Evolutionary conservation across 2,797 vertebrate genomes (phyloP), one percentile per base, ranked within the genome.

Genomic region (Artibeus lituratus): DNA sequence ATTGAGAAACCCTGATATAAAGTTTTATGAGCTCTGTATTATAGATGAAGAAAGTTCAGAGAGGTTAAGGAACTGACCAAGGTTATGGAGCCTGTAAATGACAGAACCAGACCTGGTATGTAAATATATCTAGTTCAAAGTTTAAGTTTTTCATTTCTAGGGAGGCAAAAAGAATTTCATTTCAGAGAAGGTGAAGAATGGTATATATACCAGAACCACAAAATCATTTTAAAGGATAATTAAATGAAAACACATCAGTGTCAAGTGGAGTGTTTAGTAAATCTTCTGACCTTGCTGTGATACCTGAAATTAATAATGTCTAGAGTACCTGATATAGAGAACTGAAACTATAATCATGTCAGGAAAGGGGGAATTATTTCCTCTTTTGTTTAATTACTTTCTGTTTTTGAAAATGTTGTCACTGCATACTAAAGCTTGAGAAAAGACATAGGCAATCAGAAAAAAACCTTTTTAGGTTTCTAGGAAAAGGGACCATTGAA

Each of bases 401-500:
- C 81, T 85, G 7, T 42, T 65, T 80, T 62, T 57, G 44, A 77
- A 95, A 96, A 59, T 87, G 57, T 80, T 77, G 10, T 44, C 2
- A 5, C 51, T 96, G 19, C 51, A 86, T 95, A 73, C 37, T 82
- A 94, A 85, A 55, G 15, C 57, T 62, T 95, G 18, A 72, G 53
- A 89, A 95, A 93, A 39, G 16, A 49, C 37, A 47, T 4, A 81
- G 26, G 21, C 32, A 92, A 91, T 62, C 47, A 57, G 73, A 69
- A 87, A 90, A 70, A 87, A 88, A 95, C 78, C 78, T 81, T 91
- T 95, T 96, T 67, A 88, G 51, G 35, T 90, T 96, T 94, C 74
- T 90, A 85, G 59, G 51, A 94, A 96, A 90, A 65, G 87, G 7
- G 35, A 62, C 82, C 49, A 72, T 86, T 70, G 74, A 94, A 93